Base-by-base conservation (phyloP, 2,113 vertebrate genomes). In the Polyodon spathula region DNA sequence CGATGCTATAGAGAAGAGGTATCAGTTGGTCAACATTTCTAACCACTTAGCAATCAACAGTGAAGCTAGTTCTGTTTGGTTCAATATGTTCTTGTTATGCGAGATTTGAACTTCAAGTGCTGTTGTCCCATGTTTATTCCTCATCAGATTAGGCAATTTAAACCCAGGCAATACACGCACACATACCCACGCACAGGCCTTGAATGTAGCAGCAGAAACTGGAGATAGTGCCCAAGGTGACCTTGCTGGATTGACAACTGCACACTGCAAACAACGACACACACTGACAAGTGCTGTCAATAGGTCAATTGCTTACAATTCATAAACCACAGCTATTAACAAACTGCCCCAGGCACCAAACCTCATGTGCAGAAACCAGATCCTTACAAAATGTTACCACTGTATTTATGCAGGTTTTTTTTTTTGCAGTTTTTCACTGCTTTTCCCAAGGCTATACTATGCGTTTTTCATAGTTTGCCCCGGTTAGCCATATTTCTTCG, bases 221-320 rank as follows among this genome's bases (percentile, higher is more conserved):
- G 37, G 17, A 51, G 2, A 59, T 9, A 63, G 56, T 17, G 63
- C 60, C 59, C 63, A 46, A 62, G 64, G 66, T 37, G 63, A 71
- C 69, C 74, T 9, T 44, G 58, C 56, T 27, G 50, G 56, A 52
- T 37, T 55, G 63, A 60, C 60, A 55, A 39, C 60, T 56, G 57
- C 56, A 63, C 48, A 1, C 54, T 69, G 61, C 62, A 53, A 63
- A 70, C 59, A 72, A 65, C 62, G 6, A 61, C 46, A 43, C 61
- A 65, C 58, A 66, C 60, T 64, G 61, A 62, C 55, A 78, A 60
- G 66, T 68, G 63, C 66, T 77, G 74, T 70, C 71, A 75, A 56
- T 65, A 72, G 76, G 73, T 69, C 73, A 79, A 78, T 66, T 76
- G 61, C 68, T 73, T 61, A 59, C 64, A 75, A 71, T 52, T 75